Evolutionary conservation across 2,113 vertebrate genomes (phyloP).

Genomic region (Phoenicopterus ruber): DNA sequence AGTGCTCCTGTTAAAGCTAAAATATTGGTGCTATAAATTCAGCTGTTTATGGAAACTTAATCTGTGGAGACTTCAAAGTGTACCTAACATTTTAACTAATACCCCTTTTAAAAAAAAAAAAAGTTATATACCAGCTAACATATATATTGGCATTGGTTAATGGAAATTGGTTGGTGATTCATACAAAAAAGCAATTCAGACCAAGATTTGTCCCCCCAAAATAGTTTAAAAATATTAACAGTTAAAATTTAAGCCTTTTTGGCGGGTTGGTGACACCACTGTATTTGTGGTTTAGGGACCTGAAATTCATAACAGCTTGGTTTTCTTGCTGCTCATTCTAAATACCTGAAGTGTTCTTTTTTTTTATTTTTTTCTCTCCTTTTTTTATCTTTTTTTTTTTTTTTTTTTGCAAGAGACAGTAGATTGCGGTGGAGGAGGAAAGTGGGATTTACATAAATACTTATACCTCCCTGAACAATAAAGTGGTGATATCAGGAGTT

Average conservation of each 20-base stretch:
- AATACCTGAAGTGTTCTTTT: background rate
- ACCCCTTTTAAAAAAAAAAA: background rate
- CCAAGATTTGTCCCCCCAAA: conserved; percentile 8
- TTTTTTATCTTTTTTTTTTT: background rate
- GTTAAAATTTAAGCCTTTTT: background rate
- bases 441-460: background rate
- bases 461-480: background rate
- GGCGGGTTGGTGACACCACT: conserved; percentile 22
- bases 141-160: conserved; percentile 28
- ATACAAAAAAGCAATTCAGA: conserved; percentile 28
- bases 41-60: conserved; percentile 48
- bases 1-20: conserved; percentile 40
- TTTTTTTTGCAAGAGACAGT: background rate
- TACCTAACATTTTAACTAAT: conserved; percentile 52
- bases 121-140: conserved; percentile 19
- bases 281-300: conserved; percentile 26
- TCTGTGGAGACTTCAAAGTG: conserved; percentile 48
- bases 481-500: background rate
- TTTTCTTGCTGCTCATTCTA: conserved; percentile 2
- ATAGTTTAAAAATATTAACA: conserved; percentile 10
- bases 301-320: background rate
- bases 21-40: conserved; percentile 67
- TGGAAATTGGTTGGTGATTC: conserved; percentile 42
- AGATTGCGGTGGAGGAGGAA: background rate
- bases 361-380: background rate